Conservation (phyloP, 2,113 vertebrate genomes). For the Pristiophorus japonicus region DNA sequence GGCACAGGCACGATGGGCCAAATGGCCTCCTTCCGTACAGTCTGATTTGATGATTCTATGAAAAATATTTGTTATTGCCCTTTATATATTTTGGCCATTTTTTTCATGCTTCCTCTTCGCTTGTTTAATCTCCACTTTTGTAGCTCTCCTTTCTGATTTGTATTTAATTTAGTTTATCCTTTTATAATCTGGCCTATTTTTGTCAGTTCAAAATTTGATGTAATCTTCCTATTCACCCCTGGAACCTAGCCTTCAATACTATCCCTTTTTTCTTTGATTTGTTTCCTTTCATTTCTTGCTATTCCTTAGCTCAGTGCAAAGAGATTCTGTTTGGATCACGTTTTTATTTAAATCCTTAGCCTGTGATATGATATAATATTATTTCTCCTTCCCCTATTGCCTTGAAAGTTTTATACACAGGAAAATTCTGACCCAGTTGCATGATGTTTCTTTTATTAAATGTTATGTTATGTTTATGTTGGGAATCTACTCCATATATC, state of each 20-base stretch:
- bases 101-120: background rate
- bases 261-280: background rate
- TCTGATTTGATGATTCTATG: background rate
- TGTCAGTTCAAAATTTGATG: background rate
- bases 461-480: background rate
- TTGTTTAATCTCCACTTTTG: background rate
- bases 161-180: background rate
- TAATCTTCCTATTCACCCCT: background rate
- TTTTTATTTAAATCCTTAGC: background rate
- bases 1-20: background rate
- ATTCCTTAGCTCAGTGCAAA: background rate
- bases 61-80: background rate
- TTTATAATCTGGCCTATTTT: background rate
- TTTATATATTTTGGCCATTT: background rate
- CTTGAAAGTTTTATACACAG: background rate
- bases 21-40: background rate
- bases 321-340: background rate
- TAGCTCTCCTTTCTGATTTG: background rate
- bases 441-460: background rate
- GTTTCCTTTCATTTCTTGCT: background rate
- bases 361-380: background rate
- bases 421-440: background rate
- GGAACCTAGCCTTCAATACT: background rate
- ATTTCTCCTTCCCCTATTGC: background rate
- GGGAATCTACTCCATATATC: background rate